Evolutionary conservation across 2,888 invertebrate species (phyloP).

Genomic region (Melieria picta): DNA sequence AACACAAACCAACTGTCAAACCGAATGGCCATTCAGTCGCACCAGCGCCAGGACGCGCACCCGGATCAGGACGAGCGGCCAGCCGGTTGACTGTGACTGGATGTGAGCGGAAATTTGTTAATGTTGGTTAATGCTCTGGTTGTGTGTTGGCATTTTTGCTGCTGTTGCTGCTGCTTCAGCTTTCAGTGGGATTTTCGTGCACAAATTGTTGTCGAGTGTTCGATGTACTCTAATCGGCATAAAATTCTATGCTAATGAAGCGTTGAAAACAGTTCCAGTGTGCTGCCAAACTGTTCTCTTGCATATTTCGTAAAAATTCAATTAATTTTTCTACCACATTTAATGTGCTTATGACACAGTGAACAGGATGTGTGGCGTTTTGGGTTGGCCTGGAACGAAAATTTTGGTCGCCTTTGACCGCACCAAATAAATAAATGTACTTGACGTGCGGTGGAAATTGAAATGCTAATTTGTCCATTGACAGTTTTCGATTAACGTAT

Average conservation of each 20-base stretch:
- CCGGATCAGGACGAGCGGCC: too few species aligned
- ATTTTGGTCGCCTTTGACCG: too few species aligned
- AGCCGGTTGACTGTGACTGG: too few species aligned
- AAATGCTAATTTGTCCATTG: constrained; percentile 10
- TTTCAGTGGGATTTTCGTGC: too few species aligned
- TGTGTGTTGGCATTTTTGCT: not conserved
- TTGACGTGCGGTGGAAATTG: too few species aligned
- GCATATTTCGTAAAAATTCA: not conserved
- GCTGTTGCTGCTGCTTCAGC: too few species aligned
- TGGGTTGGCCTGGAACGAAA: too few species aligned
- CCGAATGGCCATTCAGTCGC: not conserved
- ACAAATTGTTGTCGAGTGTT: too few species aligned
- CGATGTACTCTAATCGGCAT: constrained; percentile 10
- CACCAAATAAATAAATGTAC: too few species aligned
- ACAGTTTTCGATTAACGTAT: constrained; percentile 28
- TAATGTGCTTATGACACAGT: constrained; percentile 28
- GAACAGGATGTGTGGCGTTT: too few species aligned
- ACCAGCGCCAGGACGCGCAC: not conserved
- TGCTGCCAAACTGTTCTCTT: not conserved
- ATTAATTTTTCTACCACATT: constrained; percentile 29
- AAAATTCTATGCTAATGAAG: constrained; percentile 29
- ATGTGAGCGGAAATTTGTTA: not conserved
- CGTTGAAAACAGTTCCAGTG: not conserved
- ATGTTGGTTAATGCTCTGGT: not conserved
- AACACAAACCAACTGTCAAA: constrained; percentile 25